A percentile compares a stretch with the other conserved stretches of the same genome.
phyloP scores from a whole-genome alignment of 2,888 invertebrate species.

The Halictus ligatus region DNA sequence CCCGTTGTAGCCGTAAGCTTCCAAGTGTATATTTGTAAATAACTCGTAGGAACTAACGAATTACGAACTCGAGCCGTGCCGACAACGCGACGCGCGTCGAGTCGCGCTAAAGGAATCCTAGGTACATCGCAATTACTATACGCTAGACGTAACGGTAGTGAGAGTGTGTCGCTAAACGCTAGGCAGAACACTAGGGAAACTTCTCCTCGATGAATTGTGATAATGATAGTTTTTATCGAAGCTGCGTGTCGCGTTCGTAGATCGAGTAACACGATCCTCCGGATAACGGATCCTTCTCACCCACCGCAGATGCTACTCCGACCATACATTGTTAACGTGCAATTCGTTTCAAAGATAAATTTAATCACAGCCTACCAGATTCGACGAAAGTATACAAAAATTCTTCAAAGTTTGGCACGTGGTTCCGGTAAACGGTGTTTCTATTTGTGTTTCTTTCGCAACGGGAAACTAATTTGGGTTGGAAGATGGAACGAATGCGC shows the following conservation, averaged over 20 bases:
- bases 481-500: background rate
- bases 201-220: constrained; percentile 53
- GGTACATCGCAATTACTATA: constrained; percentile 40
- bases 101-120: constrained; percentile 14
- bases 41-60: constrained; percentile 53
- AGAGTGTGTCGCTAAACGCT: constrained; percentile 40
- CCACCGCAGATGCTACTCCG: background rate
- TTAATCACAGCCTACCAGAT: background rate
- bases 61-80: constrained; percentile 38
- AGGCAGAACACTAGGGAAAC: constrained; percentile 35
- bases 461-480: constrained; percentile 19
- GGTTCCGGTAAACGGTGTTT: background rate
- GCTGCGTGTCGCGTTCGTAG: background rate
- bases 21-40: constrained; percentile 71
- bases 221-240: constrained; percentile 41
- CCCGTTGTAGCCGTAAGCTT: constrained; percentile 60
- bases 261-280: background rate
- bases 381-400: background rate
- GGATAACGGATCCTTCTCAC: background rate
- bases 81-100: constrained; percentile 28
- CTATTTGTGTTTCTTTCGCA: constrained; percentile 3
- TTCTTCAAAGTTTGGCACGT: too few relatives aligned
- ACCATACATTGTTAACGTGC: background rate
- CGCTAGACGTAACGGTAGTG: constrained; percentile 42
- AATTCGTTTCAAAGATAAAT: background rate